Base-by-base conservation (phyloP, 1,140 invertebrate species). In the Eumaeus atala region DNA sequence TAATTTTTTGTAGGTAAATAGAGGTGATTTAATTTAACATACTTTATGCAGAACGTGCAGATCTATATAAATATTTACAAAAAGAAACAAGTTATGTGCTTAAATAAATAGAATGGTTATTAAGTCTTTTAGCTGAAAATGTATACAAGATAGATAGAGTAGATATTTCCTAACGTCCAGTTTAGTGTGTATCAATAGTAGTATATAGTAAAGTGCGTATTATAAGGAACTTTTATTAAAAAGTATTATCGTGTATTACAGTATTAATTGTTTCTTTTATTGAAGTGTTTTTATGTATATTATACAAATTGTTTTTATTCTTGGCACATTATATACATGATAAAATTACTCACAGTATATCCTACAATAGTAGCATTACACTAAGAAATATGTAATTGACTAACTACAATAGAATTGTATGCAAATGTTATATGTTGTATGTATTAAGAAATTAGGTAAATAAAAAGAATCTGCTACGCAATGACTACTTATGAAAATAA, bases 381-480 rank as follows among this genome's bases (percentile, higher is more conserved):
- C 40, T 40, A 64, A 49, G 18, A 38, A 52, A 54, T 51, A 52
- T 59, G 21, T 28, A 28, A 54, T 57, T 10, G 18, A 51, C 62
- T 60, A 64, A 57, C 58, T 64, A 64, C 60, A 33, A 56, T 62
- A 60, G 58, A 51, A 60, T 53, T 42, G 40, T 53, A 53, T 44
- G 21, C 33, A 42, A 21, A 28, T 53, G 21, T 44, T 16, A 17
- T 55, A 35, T 21, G 33, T 48, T 38, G 17, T 36, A 40, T n/a
- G 12, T 40, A 21, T 53, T 50, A 59, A 28, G 21, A 28, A 67
- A 62, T 56, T 47, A 66, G 51, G 56, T 67, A 52, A 57, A 60
- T 61, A 53, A 64, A 67, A 59, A 52, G 35, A 62, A 64, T 60
- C 36, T 52, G 61, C 77, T 84, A 79, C 67, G 47, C 66, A 74